Evolutionary conservation across 1,140 invertebrate species (phyloP), one percentile per base, ranked within the genome.

Genomic region (Neotoxoptera formosana): DNA sequence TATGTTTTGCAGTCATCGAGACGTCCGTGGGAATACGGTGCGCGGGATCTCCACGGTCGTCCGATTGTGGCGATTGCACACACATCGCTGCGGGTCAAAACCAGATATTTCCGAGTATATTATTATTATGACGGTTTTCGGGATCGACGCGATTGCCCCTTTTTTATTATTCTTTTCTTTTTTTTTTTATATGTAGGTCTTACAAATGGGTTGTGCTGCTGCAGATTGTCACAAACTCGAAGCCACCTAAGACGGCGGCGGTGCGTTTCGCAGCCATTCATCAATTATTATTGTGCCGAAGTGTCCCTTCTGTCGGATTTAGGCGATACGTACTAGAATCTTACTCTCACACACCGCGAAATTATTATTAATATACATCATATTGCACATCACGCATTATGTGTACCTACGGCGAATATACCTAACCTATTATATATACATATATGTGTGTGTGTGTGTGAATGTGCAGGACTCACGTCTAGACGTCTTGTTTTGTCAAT

Each of bases 401-500:
- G 41, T 45, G n/a, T n/a, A n/a, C n/a, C n/a, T n/a, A 45, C 23
- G 8, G 83, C 41, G 41, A 14, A 84, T 45, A 84, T 45, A 84
- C 9, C 34, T 36, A 83, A 76, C 60, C 76, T 83, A 83, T 83
- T 83, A 25, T 41, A 84, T 45, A 86, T 41, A 47, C 20, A 84
- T 23, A 23, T 25, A 45, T 25, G 7, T n/a, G 60, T n/a, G 60
- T n/a, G 60, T 14, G 14, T n/a, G n/a, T n/a, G n/a, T n/a, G n/a
- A n/a, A n/a, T 41, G 41, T 41, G 41, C 41, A 47, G 45, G 21
- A 87, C 45, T 47, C 83, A 11, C 83, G 23, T 84, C 23, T 30
- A 84, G 83, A 84, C 23, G n/a, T n/a, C n/a, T 84, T 41, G 53
- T 91, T 76, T 91, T 76, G 90, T 91, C 30, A 9, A 91, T 91